Evolutionary conservation across 2,888 invertebrate species (phyloP), one percentile per base, ranked within the genome.

Genomic region (Dicycla oo): DNA sequence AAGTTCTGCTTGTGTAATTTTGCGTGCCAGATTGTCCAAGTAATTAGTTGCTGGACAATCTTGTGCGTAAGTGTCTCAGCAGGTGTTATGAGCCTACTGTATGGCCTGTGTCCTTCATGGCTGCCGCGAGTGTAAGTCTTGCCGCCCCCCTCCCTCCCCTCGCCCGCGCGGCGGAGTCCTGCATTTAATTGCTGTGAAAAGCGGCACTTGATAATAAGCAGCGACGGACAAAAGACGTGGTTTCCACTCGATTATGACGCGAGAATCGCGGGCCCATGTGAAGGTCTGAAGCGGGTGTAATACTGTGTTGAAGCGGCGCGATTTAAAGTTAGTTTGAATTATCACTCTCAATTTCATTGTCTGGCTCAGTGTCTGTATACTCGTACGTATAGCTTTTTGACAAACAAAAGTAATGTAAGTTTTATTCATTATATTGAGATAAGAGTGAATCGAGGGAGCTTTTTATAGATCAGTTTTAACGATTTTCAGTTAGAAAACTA

Each of bases 131-230:
- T 64, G 54, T 45, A 66, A 45, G 49, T 20, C 11, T 23, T 26
- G 54, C n/a, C n/a, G n/a, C n/a, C n/a, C n/a, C n/a, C 10, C 43
- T 6, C 20, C 57, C 38, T 38, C 47, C 58, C 15, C 30, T 0
- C 43, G 23, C 13, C 34, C 23, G 45, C 47, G 70, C 38, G 78
- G 49, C 61, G 30, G 45, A 75, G 73, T 80, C 83, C 91, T 92
- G 92, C 88, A 89, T 85, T 91, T 93, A 92, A 93, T 92, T 89
- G 92, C 89, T 88, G 88, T 86, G 89, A 89, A 89, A 88, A 91
- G 89, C 87, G 83, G 77, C 89, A 88, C 89, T 91, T 89, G 86
- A 88, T 90, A 90, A 89, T 90, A 90, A 90, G 87, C 89, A 86
- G 86, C 84, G 89, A 84, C 86, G 89, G 91, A 92, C 92, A 92